These are phyloP conservation scores for Hylaeus volcanicus DNA, from an alignment of 1,140 invertebrate genomes.

Conservation along the genomic window DNA sequence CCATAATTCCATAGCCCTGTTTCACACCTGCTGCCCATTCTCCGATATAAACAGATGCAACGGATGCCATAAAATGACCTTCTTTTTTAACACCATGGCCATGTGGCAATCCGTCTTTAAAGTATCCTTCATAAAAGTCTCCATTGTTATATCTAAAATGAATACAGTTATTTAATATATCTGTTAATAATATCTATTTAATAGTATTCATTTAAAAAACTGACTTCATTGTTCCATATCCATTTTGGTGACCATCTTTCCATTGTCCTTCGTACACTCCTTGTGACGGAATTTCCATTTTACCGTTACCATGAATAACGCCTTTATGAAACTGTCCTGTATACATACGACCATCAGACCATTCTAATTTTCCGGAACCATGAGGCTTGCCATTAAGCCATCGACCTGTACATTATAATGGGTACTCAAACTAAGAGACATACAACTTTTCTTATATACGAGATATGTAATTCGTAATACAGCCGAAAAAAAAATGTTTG, in stretches of 20 bases:
- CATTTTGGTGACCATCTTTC: conserved; percentile 91
- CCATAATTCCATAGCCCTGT: conserved; percentile 93
- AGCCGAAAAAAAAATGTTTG: too few species aligned
- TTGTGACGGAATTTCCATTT: conserved; percentile 84
- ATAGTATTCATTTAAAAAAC: conserved; percentile 44
- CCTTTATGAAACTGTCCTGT: conserved; percentile 90
- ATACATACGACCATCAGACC: conserved; percentile 90
- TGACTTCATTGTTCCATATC: conserved; percentile 88
- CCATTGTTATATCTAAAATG: conserved; percentile 82
- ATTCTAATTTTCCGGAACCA: conserved; percentile 89
- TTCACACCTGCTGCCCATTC: conserved; percentile 89
- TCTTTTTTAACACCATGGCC: conserved; percentile 91
- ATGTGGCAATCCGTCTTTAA: conserved; percentile 90
- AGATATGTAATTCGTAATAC: too few species aligned
- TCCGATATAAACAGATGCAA: conserved; percentile 91
- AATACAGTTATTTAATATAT: not conserved
- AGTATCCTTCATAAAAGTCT: conserved; percentile 91
- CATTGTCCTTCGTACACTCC: conserved; percentile 91
- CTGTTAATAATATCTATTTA: conserved; percentile 10
- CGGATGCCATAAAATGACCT: conserved; percentile 87
- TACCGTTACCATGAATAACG: conserved; percentile 87
- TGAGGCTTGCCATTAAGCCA: conserved; percentile 92
- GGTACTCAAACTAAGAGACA: not conserved
- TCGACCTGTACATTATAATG: conserved; percentile 77
- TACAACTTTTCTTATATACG: not conserved